Evolutionary conservation across 2,797 vertebrate species (phyloP).

Genomic region (Antrozous pallidus): DNA sequence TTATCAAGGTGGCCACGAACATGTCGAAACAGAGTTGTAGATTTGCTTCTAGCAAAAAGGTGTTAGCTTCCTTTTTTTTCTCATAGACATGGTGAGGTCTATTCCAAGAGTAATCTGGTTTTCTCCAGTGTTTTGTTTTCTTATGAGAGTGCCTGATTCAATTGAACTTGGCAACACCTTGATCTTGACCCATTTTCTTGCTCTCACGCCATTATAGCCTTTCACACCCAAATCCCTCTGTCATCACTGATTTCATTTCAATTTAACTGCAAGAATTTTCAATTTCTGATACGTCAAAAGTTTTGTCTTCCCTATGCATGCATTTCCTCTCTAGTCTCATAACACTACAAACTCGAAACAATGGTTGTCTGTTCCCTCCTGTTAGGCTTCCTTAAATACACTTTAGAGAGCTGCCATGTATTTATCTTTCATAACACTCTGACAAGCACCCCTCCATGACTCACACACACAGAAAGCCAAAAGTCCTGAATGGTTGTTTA

Average conservation of each 20-base stretch:
- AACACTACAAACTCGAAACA: conserved; percentile 78
- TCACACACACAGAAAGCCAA: conserved; percentile 74
- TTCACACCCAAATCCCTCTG: neutral
- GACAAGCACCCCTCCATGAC: conserved; percentile 81
- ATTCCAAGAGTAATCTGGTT: neutral
- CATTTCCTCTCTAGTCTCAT: conserved; percentile 66
- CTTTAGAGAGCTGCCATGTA: conserved; percentile 82
- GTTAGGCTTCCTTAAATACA: conserved; percentile 83
- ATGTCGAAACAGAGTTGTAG: neutral
- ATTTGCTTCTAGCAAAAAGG: neutral
- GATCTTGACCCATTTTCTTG: neutral
- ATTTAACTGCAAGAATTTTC: conserved; percentile 72
- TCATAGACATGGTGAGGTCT: neutral
- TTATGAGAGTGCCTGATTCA: conserved; percentile 44
- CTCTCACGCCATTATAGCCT: neutral
- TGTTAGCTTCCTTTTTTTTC: neutral
- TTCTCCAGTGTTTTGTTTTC: conserved; percentile 54
- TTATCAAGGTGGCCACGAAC: neutral
- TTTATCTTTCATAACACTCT: conserved; percentile 85
- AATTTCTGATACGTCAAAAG: conserved; percentile 69
- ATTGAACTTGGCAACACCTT: conserved; percentile 45
- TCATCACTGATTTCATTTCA: conserved; percentile 59
- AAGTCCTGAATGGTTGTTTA: conserved; percentile 79
- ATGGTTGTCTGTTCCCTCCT: conserved; percentile 82
- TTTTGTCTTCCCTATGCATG: conserved; percentile 60